Base-by-base conservation (phyloP, 2,888 invertebrate species). In the Dryobotodes eremita region DNA sequence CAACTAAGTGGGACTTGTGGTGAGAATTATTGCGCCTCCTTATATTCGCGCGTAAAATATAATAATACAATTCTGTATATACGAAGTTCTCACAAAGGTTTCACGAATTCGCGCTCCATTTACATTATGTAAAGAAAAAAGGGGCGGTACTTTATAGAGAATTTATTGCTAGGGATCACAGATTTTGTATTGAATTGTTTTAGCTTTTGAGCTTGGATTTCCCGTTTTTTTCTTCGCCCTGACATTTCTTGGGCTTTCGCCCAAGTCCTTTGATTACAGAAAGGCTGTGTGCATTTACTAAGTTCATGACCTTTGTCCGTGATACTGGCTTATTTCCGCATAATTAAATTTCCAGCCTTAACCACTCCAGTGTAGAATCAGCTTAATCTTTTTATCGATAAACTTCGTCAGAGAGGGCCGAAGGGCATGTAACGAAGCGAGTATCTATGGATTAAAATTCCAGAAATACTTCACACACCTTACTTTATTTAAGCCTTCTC, bases 1-100 rank as follows among this genome's bases (percentile, higher is more conserved):
- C 59, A 70, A 66, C 82, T 87, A 85, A 87, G 75, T 75, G 81
- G 73, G 66, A 26, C 74, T 82, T 76, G 85, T 71, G 79, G 75
- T 71, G 62, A 69, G 82, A 87, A 75, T 71, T 75, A 85, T 85
- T 75, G 74, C 73, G 73, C 73, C 50, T 59, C 57, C 59, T 72
- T 70, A 73, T 72, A 76, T 77, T 87, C 59, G 62, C 53, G 71
- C 74, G 71, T 68, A 61, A 84, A 80, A 80, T 77, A 80, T 80
- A 75, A 77, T 77, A 81, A 85, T 79, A 82, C 66, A 75, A 85
- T 81, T 77, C 79, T 77, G 74, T 77, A 46, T 77, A 46, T 66
- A 66, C 26, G 36, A 69, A 76, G 62, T 74, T 66, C 65, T 72
- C 74, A 70, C 66, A 75, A 86, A 77, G 87, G 65, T 75, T 84